Conservation (phyloP, 1,140 invertebrate species). For the Drosophila pectinifera region DNA sequence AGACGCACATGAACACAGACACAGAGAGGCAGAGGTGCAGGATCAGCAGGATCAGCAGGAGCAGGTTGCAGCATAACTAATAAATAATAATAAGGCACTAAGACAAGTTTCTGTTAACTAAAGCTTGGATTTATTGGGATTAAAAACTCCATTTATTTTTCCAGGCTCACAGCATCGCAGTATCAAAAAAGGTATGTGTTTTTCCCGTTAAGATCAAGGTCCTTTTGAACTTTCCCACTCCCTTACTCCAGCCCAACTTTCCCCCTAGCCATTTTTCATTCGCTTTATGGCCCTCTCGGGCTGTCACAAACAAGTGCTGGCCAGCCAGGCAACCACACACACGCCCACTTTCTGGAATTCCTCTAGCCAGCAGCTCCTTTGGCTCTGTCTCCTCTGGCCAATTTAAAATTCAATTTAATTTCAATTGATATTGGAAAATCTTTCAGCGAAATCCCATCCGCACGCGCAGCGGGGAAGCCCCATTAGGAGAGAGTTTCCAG, state of each 20-base stretch:
- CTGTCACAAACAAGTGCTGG: conserved; percentile 61
- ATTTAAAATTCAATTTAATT: conserved; percentile 82
- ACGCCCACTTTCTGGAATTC: conserved; percentile 15
- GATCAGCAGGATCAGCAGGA: conserved; percentile 20
- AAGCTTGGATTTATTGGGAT: background rate
- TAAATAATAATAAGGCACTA: no score
- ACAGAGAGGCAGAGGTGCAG: conserved; percentile 16
- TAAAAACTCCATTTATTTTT: background rate
- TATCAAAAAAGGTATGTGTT: background rate
- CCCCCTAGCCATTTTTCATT: conserved; percentile 24
- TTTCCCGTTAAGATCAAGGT: background rate
- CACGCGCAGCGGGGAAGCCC: conserved; percentile 70
- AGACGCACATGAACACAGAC: conserved; percentile 22
- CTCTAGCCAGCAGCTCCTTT: background rate
- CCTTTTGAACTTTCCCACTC: background rate
- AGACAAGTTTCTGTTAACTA: no score
- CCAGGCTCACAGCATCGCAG: background rate
- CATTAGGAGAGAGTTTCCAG: conserved; percentile 42
- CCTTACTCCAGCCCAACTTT: background rate
- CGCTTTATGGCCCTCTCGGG: conserved; percentile 37
- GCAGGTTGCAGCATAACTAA: conserved; percentile 13
- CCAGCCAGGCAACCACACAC: conserved; percentile 36
- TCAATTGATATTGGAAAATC: conserved; percentile 71
- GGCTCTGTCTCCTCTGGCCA: conserved; percentile 46
- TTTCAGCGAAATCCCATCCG: conserved; percentile 40